phyloP scores from a whole-genome alignment of 2,113 vertebrate species.

The Pterophyllum scalare region DNA sequence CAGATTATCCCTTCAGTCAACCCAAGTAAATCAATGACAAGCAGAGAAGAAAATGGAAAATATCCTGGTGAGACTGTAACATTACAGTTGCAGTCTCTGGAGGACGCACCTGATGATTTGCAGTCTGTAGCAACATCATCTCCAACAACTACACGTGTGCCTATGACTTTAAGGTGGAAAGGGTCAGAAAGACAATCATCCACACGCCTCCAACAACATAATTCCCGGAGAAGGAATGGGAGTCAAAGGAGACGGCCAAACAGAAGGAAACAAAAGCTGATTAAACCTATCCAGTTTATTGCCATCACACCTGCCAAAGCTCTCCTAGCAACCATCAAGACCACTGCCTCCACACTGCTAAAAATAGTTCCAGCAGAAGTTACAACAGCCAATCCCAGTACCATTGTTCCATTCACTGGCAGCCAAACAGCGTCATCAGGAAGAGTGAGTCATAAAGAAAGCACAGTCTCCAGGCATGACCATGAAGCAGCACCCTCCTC shows the following conservation, averaged over 20 bases:
- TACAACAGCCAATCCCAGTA: constrained; percentile 37
- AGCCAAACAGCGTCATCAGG: constrained; percentile 65
- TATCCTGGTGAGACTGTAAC: constrained; percentile 14
- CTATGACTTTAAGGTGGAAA: background rate
- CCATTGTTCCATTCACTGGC: constrained; percentile 55
- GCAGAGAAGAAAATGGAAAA: constrained; percentile 36
- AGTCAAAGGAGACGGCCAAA: constrained; percentile 81
- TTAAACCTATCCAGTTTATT: constrained; percentile 24
- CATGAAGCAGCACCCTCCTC: constrained; percentile 16
- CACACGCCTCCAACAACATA: background rate
- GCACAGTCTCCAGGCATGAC: constrained; percentile 41
- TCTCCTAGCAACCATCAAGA: constrained; percentile 2
- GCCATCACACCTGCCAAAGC: constrained; percentile 26
- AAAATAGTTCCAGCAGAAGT: constrained; percentile 54
- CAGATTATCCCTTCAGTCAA: background rate
- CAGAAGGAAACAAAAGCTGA: constrained; percentile 67
- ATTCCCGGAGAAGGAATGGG: constrained; percentile 74
- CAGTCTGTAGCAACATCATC: constrained; percentile 29
- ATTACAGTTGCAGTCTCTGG: background rate
- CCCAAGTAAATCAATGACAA: constrained; percentile 22
- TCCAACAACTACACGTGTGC: constrained; percentile 18
- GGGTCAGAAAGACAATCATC: background rate
- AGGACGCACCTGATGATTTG: constrained; percentile 4
- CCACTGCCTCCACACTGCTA: constrained; percentile 24
- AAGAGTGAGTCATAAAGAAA: constrained; percentile 61